These are phyloP conservation scores for Cerastoderma edule DNA, from an alignment of 2,888 invertebrate genomes.

Conservation along the genomic window DNA sequence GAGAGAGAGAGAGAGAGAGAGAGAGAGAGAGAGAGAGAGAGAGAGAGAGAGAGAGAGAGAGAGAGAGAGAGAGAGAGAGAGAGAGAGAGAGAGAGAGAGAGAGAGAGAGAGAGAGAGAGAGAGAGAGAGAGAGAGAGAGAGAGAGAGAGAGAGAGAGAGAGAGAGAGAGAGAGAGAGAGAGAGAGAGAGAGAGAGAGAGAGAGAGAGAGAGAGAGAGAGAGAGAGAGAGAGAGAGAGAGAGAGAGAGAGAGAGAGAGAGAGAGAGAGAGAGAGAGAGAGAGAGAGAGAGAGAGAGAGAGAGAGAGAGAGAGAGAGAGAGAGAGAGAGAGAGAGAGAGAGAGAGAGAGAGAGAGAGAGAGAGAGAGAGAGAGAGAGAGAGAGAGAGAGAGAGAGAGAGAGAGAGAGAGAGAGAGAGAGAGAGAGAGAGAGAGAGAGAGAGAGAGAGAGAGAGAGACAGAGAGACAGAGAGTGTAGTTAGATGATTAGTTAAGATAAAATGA, in stretches of 20 bases:
- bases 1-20: background rate
- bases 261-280: background rate
- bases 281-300: background rate
- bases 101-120: background rate
- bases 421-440: background rate
- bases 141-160: background rate
- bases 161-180: background rate
- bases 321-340: background rate
- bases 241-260: background rate
- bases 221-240: background rate
- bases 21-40: slow-evolving; percentile 1
- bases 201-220: background rate
- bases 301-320: background rate
- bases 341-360: background rate
- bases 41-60: slow-evolving; percentile 1
- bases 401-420: background rate
- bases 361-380: background rate
- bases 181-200: background rate
- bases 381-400: background rate
- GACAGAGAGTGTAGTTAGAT: too few species aligned
- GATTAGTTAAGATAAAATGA: too few species aligned
- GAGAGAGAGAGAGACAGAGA: background rate
- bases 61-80: slow-evolving; percentile 1
- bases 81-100: slow-evolving; percentile 1
- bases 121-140: background rate